Conservation (phyloP, 1,140 invertebrate genomes). For the Drosophila bocki region DNA sequence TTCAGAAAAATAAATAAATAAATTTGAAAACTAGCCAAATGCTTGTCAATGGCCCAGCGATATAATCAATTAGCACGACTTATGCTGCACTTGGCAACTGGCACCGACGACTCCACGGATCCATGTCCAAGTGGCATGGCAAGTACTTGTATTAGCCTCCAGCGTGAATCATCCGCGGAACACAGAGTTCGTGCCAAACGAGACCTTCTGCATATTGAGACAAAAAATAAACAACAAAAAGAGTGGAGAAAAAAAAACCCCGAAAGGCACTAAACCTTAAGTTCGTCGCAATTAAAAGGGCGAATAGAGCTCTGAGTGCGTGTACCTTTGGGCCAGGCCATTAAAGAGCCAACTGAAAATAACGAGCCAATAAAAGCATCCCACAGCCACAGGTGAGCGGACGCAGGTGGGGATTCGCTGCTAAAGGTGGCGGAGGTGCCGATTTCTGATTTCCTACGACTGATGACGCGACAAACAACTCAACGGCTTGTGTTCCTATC, state of each 20-base stretch:
- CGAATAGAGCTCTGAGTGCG: constrained; percentile 57
- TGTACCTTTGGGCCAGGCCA: constrained; percentile 46
- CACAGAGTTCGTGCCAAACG: constrained; percentile 75
- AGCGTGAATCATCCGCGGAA: constrained; percentile 69
- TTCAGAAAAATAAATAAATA: constrained; percentile 45
- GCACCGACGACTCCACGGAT: constrained; percentile 43
- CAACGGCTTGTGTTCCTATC: constrained; percentile 53
- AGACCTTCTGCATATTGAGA: constrained; percentile 77
- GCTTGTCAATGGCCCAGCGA: constrained; percentile 70
- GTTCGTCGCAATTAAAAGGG: constrained; percentile 75
- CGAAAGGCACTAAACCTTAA: constrained; percentile 42
- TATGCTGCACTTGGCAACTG: constrained; percentile 75
- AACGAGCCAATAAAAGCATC: constrained; percentile 78
- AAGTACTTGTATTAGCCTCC: constrained; percentile 61
- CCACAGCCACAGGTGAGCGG: constrained; percentile 39
- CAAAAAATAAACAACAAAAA: constrained; percentile 34
- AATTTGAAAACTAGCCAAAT: constrained; percentile 45
- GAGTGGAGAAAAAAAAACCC: constrained; percentile 5
- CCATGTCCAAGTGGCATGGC: constrained; percentile 54
- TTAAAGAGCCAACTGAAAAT: constrained; percentile 66
- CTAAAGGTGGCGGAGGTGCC: constrained; percentile 3
- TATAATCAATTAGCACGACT: constrained; percentile 81
- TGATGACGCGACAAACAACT: constrained; percentile 70
- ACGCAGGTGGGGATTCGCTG: constrained; percentile 40
- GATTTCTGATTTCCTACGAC: constrained; percentile 25